A percentile compares a stretch with the other conserved stretches of the same genome.
Evolutionary conservation across 2,113 vertebrate species (phyloP).

Genomic region (Aptenodytes patagonicus): DNA sequence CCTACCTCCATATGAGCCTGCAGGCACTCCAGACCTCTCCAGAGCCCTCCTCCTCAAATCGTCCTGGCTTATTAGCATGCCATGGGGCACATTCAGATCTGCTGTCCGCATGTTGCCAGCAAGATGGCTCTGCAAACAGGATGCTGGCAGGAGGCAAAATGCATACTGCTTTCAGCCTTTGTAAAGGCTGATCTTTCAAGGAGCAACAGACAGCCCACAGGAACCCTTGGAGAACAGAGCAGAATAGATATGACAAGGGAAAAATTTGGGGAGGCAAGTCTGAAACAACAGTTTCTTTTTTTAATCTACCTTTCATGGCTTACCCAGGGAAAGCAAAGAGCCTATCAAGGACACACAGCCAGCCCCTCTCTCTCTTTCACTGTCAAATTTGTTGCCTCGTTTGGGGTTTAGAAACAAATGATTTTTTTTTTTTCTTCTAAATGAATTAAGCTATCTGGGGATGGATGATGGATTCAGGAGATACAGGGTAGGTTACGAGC

Average conservation of each 20-base stretch:
- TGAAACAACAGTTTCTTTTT: conserved; percentile 13
- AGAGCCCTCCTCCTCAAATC: background rate
- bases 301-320: background rate
- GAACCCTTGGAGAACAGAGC: background rate
- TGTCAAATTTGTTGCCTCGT: conserved; percentile 51
- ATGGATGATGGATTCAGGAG: conserved; percentile 61
- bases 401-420: conserved; percentile 48
- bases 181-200: background rate
- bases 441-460: conserved; percentile 65
- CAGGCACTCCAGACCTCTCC: background rate
- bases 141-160: background rate
- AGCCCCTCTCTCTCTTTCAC: conserved; percentile 26
- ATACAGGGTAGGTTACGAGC: conserved; percentile 21
- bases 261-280: conserved; percentile 14
- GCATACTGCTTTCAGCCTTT: background rate
- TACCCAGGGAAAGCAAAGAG: conserved; percentile 1
- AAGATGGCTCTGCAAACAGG: background rate
- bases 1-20: background rate
- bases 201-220: background rate
- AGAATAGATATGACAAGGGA: background rate
- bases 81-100: background rate
- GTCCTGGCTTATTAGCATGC: background rate
- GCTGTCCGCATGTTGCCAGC: background rate
- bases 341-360: conserved; percentile 42
- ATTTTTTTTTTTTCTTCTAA: conserved; percentile 24